Evolutionary conservation across 2,888 invertebrate genomes (phyloP).

Genomic region (Dione juno): DNA sequence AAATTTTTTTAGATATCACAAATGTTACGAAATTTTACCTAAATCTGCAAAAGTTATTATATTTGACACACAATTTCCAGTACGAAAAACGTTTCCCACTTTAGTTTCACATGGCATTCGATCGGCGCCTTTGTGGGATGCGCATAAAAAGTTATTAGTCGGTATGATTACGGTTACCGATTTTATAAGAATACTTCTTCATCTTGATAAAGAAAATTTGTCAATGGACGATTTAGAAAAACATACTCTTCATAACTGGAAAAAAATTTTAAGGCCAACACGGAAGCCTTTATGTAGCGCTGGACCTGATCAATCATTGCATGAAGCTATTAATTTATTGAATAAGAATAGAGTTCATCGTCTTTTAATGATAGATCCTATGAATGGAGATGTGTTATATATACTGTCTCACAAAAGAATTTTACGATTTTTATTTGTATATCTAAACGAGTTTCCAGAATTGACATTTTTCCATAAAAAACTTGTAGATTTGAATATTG

Average conservation of each 20-base stretch:
- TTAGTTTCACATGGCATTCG: slow-evolving; percentile 78
- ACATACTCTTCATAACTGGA: slow-evolving; percentile 77
- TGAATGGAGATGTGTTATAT: slow-evolving; percentile 74
- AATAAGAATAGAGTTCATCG: slow-evolving; percentile 76
- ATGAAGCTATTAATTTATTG: slow-evolving; percentile 77
- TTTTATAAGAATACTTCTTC: slow-evolving; percentile 75
- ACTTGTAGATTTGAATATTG: slow-evolving; percentile 74
- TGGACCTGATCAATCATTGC: slow-evolving; percentile 75
- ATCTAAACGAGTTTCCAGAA: slow-evolving; percentile 79
- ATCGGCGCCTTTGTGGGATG: slow-evolving; percentile 79
- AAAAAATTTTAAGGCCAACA: slow-evolving; percentile 70
- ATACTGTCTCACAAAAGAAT: slow-evolving; percentile 79
- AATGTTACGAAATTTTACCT: slow-evolving; percentile 79
- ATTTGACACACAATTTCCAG: slow-evolving; percentile 79
- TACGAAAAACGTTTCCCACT: slow-evolving; percentile 77
- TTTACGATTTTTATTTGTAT: slow-evolving; percentile 76
- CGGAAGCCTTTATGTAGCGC: slow-evolving; percentile 73
- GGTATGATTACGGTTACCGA: slow-evolving; percentile 81
- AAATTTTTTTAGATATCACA: slow-evolving; percentile 80
- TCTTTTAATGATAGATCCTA: slow-evolving; percentile 72
- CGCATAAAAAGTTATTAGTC: slow-evolving; percentile 71
- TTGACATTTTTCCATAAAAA: slow-evolving; percentile 78
- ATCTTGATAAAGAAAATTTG: slow-evolving; percentile 71
- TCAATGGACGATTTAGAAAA: slow-evolving; percentile 76
- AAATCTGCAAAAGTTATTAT: slow-evolving; percentile 81